Evolutionary conservation across 2,888 invertebrate species (phyloP), one percentile per base, ranked within the genome.

Genomic region (Cantharis lateralis): DNA sequence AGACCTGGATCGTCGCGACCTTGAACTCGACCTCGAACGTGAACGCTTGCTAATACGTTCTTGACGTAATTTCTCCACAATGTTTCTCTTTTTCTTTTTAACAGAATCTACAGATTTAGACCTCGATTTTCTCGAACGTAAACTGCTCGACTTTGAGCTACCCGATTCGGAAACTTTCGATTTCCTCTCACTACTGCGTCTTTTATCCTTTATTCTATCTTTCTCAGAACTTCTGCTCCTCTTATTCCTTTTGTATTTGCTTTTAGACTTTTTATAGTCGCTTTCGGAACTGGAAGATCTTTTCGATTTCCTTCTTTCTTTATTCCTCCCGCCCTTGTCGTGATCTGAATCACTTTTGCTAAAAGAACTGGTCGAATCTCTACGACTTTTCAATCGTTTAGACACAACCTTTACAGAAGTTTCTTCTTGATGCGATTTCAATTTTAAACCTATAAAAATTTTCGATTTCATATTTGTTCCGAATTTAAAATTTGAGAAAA

Each of bases 281-380:
- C 82, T 82, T 11, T 81, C 78, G 32, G 72, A 80, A 75, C 80
- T 83, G 72, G 78, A 79, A 68, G 80, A 82, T 75, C 70, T 80
- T 74, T 70, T 76, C 16, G 70, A 71, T n/a, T 76, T 62, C 3
- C 15, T 70, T 68, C 68, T 78, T 70, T 78, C 82, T 62, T 70
- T 75, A 28, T 77, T 73, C 10, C 48, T 64, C 69, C 75, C 73
- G 16, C 5, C 16, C 64, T 74, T 79, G 28, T 76, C 74, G 18
- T 78, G 73, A 61, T 81, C 80, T 4, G 82, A 81, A 68, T 78
- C 75, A n/a, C 80, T 81, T 18, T 79, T 78, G 20, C 78, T 75
- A n/a, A 78, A 81, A 15, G 81, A 80, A 69, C 78, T 73, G 66
- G 81, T 79, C 24, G 75, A 77, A 13, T 81, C 78, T 68, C 75